Base-by-base conservation (phyloP, 1,140 invertebrate genomes). In the Bombus soroeensis region DNA sequence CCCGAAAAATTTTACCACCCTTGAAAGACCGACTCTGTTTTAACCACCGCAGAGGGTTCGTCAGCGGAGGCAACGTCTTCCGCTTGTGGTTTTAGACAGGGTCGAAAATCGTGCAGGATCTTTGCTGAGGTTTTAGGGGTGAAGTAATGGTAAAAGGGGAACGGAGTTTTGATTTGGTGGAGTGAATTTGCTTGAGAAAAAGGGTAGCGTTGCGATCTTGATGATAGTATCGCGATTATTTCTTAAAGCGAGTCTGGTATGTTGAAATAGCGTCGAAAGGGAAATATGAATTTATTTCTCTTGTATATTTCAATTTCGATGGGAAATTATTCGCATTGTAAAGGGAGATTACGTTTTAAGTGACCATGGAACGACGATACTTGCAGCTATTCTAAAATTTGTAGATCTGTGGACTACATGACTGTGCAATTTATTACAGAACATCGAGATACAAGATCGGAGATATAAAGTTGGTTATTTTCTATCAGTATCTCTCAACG, bases 1-100 rank as follows among this genome's bases (percentile, higher is more conserved):
- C 88, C 83, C 82, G 83, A 88, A 90, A 90, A 87, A 90, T 90
- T 86, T 82, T 57, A 84, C 73, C 72, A 22, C 22, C 39, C 37
- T 0, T 8, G 10, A 32, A 41, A 37, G 28, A 37, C 68, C 81
- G 72, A 3, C 41, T 32, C 9, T 75, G 18, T 68, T 87, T 89
- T 81, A 84, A 89, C 84, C 88, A 78, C 43, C n/a, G 66, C 41
- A 72, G 62, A 79, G 72, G 57, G 34, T 37, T 53, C 47, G 62
- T 72, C 25, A n/a, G 70, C 73, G 47, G 53, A 37, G 53, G 62
- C 73, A 74, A 34, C 82, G 76, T 88, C 79, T 82, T 89, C 73
- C 68, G 28, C n/a, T 47, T 28, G 70, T 5, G 18, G 25, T 37
- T 71, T 41, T 6, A 25, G 8, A 25, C 25, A 41, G 22, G 18